Evolutionary conservation across 1,140 invertebrate genomes (phyloP), one percentile per base, ranked within the genome.

Genomic region (Oreohelix idahoensis): DNA sequence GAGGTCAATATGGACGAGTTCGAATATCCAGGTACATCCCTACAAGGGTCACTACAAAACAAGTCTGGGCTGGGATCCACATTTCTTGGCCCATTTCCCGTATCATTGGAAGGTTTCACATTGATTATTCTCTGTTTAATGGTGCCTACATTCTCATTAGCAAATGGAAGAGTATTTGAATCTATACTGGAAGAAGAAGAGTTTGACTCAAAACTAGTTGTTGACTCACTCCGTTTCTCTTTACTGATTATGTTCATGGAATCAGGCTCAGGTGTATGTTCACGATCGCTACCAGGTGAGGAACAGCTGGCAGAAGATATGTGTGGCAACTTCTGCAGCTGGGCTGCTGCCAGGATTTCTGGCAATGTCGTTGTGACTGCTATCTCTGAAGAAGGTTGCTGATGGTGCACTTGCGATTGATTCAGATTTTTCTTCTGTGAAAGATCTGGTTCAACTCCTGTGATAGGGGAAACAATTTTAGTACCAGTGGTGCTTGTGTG

Each of bases 101-200:
- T 78, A 69, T 89, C 88, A 38, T 87, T 70, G 42, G 86, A 51
- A 23, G 90, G 88, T 81, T 92, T 92, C 26, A 81, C 45, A n/a
- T 83, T 79, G 26, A 87, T 85, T 11, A 84, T 88, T 83, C 96
- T 93, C 86, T 96, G 96, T 88, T 98, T 98, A 90, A 99, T 99
- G 38, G 98, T 99, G 20, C 98, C 98, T 51, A 97, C 97, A 93
- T 99, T 99, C 91, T 99, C 98, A 93, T 99, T 99, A 83, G 98
- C 98, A 93, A 99, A 99, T 58, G 98, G 98, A 91, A 99, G 95
- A 87, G 97, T 98, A 93, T 99, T 98, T 36, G 97, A 98, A 93
- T 98, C 93, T 45, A 88, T 84, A 93, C 97, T 98, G 84, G 97
- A 98, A 2, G 89, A 90, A 4, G 93, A 93, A 36, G 87, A 86